Evolutionary conservation across 2,797 vertebrate species (phyloP).

Genomic region (Cygnus olor): DNA sequence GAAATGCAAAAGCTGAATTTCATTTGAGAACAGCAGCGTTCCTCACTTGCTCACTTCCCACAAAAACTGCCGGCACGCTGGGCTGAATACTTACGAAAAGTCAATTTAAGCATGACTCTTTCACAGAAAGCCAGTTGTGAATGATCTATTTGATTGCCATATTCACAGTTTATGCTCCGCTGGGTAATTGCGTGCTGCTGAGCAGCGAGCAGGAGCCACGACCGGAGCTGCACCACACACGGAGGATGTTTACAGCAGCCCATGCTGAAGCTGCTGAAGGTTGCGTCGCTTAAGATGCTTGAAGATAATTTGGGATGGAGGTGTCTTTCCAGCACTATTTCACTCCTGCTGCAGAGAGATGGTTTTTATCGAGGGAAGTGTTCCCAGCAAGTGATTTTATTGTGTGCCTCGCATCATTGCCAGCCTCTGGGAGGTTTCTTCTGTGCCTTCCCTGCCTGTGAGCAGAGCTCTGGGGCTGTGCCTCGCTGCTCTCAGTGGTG

Average conservation of each 20-base stretch:
- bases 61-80: rapidly evolving
- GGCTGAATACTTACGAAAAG: neutral
- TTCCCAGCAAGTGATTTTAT: neutral
- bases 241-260: neutral
- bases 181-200: rapidly evolving
- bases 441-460: neutral
- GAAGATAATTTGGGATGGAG: neutral
- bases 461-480: neutral
- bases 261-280: neutral
- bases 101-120: rapidly evolving
- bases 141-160: neutral
- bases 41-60: neutral
- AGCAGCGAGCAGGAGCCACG: neutral
- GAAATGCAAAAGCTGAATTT: neutral
- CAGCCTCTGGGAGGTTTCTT: neutral
- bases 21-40: neutral
- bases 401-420: neutral
- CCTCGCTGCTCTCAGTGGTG: rapidly evolving
- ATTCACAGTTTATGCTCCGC: neutral
- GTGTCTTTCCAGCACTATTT: neutral
- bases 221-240: neutral
- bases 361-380: neutral
- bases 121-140: neutral
- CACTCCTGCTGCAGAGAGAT: neutral
- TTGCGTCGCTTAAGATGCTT: rapidly evolving